Evolutionary conservation across 2,797 vertebrate genomes (phyloP).

Genomic region (Sarcophilus harrisii): DNA sequence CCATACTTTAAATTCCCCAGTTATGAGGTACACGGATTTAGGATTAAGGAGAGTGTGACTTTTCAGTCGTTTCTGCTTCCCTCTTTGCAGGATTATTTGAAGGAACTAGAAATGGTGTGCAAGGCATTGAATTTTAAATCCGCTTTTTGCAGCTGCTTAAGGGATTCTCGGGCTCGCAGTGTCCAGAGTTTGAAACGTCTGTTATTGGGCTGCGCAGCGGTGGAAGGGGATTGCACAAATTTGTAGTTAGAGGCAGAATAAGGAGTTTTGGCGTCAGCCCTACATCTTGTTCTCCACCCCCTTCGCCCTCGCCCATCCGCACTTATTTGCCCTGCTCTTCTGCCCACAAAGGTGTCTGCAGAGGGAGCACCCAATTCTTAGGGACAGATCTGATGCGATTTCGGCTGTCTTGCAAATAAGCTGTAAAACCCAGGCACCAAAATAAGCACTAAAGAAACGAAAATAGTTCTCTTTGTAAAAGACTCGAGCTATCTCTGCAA

Average conservation of each 20-base stretch:
- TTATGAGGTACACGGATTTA: conserved; percentile 86
- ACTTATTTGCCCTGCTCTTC: neutral
- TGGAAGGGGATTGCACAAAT: conserved; percentile 53
- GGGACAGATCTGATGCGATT: neutral
- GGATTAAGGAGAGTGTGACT: conserved; percentile 90
- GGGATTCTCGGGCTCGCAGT: conserved; percentile 74
- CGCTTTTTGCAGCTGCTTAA: conserved; percentile 75
- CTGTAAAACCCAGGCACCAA: neutral
- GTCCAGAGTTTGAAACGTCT: conserved; percentile 76
- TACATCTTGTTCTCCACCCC: conserved; percentile 34
- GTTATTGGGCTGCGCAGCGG: conserved; percentile 61
- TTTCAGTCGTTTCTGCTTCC: conserved; percentile 87
- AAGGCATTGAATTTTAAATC: conserved; percentile 85
- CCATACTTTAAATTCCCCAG: conserved; percentile 87
- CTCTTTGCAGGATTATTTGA: conserved; percentile 85
- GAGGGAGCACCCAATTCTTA: neutral
- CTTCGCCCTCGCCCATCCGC: neutral
- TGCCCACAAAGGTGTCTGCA: neutral
- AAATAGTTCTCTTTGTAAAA: neutral
- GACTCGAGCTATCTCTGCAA: neutral
- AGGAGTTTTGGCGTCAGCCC: conserved; percentile 58
- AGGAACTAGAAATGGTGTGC: conserved; percentile 83
- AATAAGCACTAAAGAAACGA: neutral
- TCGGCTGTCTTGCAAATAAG: neutral
- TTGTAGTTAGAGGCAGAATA: conserved; percentile 44